Conservation (phyloP, 37 sponge, comb jelly and placozoan species). For the Axinella damicornis region DNA sequence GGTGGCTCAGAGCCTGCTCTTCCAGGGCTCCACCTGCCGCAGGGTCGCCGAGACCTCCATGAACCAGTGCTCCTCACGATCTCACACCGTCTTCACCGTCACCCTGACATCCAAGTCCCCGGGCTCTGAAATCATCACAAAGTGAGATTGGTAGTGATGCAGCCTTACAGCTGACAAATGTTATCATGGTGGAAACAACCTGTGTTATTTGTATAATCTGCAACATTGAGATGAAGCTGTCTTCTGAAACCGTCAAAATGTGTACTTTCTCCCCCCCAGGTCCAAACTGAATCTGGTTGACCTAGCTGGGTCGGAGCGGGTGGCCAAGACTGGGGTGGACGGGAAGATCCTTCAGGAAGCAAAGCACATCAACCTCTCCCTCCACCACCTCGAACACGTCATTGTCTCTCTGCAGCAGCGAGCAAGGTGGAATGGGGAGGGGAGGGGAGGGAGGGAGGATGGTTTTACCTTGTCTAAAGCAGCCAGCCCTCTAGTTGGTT, state of each 20-base stretch:
- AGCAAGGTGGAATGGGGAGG: slow-evolving; percentile 1
- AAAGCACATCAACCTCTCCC: slow-evolving; percentile 90
- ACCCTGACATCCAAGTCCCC: slow-evolving; percentile 65
- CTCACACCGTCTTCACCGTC: slow-evolving; percentile 89
- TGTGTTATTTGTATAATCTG: too few species aligned
- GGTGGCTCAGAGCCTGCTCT: slow-evolving; percentile 85
- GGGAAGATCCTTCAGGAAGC: slow-evolving; percentile 83
- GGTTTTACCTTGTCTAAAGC: too few species aligned
- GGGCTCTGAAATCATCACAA: slow-evolving; percentile 66
- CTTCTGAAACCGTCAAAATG: too few species aligned
- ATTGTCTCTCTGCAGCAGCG: slow-evolving; percentile 82
- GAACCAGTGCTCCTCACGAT: slow-evolving; percentile 90
- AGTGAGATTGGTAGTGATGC: slow-evolving; percentile 20
- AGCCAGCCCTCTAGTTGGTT: too few species aligned
- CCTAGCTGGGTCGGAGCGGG: slow-evolving; percentile 93
- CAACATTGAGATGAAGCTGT: too few species aligned
- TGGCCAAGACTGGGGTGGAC: slow-evolving; percentile 81
- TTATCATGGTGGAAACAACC: too few species aligned
- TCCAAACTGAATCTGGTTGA: slow-evolving; percentile 93
- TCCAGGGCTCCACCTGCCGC: slow-evolving; percentile 84
- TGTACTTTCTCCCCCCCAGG: slow-evolving; percentile 22
- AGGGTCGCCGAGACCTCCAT: slow-evolving; percentile 93
- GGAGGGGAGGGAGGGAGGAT: background rate
- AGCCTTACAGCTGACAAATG: background rate
- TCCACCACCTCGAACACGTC: slow-evolving; percentile 92